Conservation (phyloP, 2,113 vertebrate species). For the Siniperca knerii region DNA sequence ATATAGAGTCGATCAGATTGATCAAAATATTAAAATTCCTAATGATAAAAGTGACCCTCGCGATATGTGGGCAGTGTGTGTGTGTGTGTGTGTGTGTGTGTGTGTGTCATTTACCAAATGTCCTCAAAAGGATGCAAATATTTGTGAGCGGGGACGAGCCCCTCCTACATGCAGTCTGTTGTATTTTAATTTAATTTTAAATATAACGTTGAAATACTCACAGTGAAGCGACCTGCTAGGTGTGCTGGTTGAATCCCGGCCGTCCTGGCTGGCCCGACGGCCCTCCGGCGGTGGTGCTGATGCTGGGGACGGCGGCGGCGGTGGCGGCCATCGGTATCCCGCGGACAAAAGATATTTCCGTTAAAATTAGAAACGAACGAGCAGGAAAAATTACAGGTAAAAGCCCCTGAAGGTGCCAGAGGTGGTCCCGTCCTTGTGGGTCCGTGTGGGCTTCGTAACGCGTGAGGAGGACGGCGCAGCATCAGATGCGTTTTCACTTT, state of each 20-base stretch:
- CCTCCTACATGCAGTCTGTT: accelerated
- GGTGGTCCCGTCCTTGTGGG: slow-evolving; percentile 1
- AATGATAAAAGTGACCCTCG: slow-evolving; percentile 30
- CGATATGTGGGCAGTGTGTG: not conserved
- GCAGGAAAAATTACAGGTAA: not conserved
- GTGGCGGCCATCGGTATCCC: slow-evolving; percentile 59
- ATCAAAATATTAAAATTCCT: not conserved
- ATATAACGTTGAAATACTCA: not conserved
- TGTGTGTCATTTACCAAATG: slow-evolving; percentile 2
- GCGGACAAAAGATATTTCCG: slow-evolving; percentile 24
- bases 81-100: not conserved
- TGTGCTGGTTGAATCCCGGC: slow-evolving; percentile 50
- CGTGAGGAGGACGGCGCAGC: not conserved
- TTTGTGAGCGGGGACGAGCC: not conserved
- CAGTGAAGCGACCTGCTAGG: slow-evolving; percentile 40
- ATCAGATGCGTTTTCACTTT: slow-evolving; percentile 55
- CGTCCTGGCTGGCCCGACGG: slow-evolving; percentile 55
- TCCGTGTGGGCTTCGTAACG: slow-evolving; percentile 30
- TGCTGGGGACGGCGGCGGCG: slow-evolving; percentile 49
- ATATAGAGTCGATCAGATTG: not conserved
- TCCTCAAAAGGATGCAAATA: slow-evolving; percentile 19
- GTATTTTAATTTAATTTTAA: not conserved
- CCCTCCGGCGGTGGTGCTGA: slow-evolving; percentile 65
- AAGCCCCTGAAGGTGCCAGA: not conserved
- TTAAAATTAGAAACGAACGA: not conserved